Base-by-base conservation (phyloP, 2,888 invertebrate genomes). In the Drosophila mayaguana region DNA sequence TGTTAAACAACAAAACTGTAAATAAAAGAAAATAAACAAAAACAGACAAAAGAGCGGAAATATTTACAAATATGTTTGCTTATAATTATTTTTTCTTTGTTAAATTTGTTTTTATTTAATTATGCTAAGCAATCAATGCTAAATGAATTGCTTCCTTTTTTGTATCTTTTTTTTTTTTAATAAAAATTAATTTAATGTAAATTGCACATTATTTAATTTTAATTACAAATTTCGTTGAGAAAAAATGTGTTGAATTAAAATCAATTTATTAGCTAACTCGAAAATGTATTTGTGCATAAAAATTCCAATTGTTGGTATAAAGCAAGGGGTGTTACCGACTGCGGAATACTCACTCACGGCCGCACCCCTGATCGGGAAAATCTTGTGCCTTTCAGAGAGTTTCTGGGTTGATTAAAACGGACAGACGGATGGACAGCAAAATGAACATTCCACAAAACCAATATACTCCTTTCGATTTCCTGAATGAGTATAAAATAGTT, bases 91-190 rank as follows among this genome's bases (percentile, higher is more conserved):
- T 12, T 22, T 36, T 11, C 18, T 40, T n/a, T 34, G 11, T 22
- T 12, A 6, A 20, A 42, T 20, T 43, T 42, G 42, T 42, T 20
- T 56, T 43, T 43, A 48, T 38, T 48, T 38, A 38, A 28, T 38
- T 59, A 46, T 57, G 36, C 25, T n/a, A 18, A 14, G 12, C 22
- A 57, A 57, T 57, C 57, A 57, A 45, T 36, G 43, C 34, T 11
- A 43, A 20, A 34, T 22, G 16, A 34, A 22, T n/a, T 11, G 46
- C 12, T n/a, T 14, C 16, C 5, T 18, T 18, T 14, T 42, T 9
- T 7, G 8, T 28, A 28, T 14, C 2, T n/a, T 2, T 12, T n/a
- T 2, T 12, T n/a, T n/a, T 40, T 7, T 38, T 12, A 18, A 54
- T 54, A 4, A 14, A 54, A 40, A 38, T 22, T 25, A 54, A 54